phyloP scores from a whole-genome alignment of 1,140 invertebrate species.

The Brachionus rotundiformis region DNA sequence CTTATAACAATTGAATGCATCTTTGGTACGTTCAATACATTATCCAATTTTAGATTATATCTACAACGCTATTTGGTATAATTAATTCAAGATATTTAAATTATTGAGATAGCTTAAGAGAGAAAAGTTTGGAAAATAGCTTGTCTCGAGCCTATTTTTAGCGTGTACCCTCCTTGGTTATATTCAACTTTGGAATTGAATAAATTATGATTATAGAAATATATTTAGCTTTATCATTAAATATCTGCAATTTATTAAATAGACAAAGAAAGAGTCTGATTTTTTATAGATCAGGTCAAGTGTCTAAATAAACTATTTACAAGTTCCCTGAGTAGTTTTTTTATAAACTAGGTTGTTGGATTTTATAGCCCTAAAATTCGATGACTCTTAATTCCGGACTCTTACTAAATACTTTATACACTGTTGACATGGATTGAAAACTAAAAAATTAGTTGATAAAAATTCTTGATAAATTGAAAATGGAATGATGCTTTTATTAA shows the following conservation, averaged over 20 bases:
- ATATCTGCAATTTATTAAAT: background rate
- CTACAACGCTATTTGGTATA: background rate
- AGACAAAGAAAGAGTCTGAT: background rate
- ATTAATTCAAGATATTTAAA: background rate
- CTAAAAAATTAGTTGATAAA: too few species aligned
- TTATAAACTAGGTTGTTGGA: too few species aligned
- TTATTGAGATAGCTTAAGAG: background rate
- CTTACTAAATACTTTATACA: too few species aligned
- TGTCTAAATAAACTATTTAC: too few species aligned
- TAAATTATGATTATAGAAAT: background rate
- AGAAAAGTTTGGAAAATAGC: background rate
- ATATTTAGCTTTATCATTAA: background rate
- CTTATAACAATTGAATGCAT: conserved; percentile 7
- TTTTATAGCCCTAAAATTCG: too few species aligned
- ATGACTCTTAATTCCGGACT: too few species aligned
- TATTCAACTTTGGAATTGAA: background rate
- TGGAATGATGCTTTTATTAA: too few species aligned
- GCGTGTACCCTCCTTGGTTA: conserved; percentile 1
- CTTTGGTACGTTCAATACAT: background rate
- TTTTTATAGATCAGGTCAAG: background rate
- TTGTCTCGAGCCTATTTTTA: background rate
- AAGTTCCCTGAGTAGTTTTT: too few species aligned
- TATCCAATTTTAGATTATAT: background rate
- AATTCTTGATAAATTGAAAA: too few species aligned
- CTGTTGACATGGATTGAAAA: too few species aligned